Percentiles rank a stretch among this genome's conserved stretches.
Conservation (phyloP, 1,140 invertebrate genomes). For the Ladona fulva region DNA sequence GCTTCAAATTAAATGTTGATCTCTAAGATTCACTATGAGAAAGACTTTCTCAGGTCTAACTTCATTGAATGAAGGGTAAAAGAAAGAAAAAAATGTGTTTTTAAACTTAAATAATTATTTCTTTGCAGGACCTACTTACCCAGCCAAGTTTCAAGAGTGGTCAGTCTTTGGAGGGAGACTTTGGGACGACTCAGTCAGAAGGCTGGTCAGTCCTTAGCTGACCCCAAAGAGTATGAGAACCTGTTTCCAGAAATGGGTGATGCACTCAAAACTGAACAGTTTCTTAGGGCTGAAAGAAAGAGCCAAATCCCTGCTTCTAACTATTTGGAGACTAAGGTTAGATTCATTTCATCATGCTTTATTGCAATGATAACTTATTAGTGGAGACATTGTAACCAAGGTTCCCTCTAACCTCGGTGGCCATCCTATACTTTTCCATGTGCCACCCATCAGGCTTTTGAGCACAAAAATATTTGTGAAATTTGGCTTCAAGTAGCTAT, state of each 20-base stretch:
- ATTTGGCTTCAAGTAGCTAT: too few relatives aligned
- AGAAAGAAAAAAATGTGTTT: too few relatives aligned
- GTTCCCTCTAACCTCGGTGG: too few relatives aligned
- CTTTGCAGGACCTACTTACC: constrained; percentile 77
- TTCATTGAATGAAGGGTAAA: too few relatives aligned
- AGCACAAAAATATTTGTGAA: too few relatives aligned
- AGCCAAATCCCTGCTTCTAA: constrained; percentile 43
- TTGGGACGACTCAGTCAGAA: constrained; percentile 69
- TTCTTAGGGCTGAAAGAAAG: constrained; percentile 44
- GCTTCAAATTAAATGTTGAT: too few relatives aligned
- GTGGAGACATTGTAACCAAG: constrained; percentile 9
- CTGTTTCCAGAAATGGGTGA: constrained; percentile 83
- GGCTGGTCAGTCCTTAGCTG: constrained; percentile 85
- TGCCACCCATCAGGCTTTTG: too few relatives aligned
- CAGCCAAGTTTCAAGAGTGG: constrained; percentile 74
- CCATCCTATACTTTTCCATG: too few relatives aligned
- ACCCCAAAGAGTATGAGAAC: constrained; percentile 93
- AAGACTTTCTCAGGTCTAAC: too few relatives aligned
- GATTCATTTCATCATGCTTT: not conserved
- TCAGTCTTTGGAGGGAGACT: constrained; percentile 72
- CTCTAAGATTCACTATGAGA: too few relatives aligned
- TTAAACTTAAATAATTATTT: too few relatives aligned
- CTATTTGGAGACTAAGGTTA: constrained; percentile 40
- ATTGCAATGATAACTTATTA: not conserved
- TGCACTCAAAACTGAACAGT: constrained; percentile 65